phyloP scores from a whole-genome alignment of 1,140 invertebrate genomes.

The Drosophila oshimai region DNA sequence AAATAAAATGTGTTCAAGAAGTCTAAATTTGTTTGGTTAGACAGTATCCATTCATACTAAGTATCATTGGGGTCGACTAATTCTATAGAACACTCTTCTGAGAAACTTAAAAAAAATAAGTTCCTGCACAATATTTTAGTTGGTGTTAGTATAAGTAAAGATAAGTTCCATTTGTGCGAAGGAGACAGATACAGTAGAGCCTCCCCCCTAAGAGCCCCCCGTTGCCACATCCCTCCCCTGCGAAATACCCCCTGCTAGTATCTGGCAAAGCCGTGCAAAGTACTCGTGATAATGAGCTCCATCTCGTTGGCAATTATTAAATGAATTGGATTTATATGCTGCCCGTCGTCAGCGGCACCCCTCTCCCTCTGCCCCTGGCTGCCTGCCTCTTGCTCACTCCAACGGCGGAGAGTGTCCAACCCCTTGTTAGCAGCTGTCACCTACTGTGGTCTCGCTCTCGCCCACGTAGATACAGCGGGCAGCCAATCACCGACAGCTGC shows the following conservation, averaged over 20 bases:
- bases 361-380: not conserved
- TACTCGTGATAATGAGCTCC: slow-evolving; percentile 81
- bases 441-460: slow-evolving; percentile 23
- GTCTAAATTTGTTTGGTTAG: too few relatives aligned
- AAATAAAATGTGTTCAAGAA: too few relatives aligned
- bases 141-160: not conserved
- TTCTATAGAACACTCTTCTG: not conserved
- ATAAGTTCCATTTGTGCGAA: not conserved
- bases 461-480: not conserved
- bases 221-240: not conserved
- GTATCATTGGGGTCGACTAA: not conserved
- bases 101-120: not conserved
- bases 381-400: not conserved
- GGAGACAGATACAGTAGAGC: not conserved
- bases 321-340: slow-evolving; percentile 81
- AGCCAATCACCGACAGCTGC: slow-evolving; percentile 56
- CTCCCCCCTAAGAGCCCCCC: slow-evolving; percentile 2
- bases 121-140: not conserved
- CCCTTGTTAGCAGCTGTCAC: slow-evolving; percentile 30
- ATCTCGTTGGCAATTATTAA: slow-evolving; percentile 82
- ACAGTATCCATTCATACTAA: too few relatives aligned
- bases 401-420: slow-evolving; percentile 6
- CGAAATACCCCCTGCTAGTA: not conserved
- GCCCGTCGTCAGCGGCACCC: too few relatives aligned
- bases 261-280: slow-evolving; percentile 74